These are phyloP conservation scores for Chionis minor DNA, from an alignment of 2,113 vertebrate genomes.

Conservation along the genomic window DNA sequence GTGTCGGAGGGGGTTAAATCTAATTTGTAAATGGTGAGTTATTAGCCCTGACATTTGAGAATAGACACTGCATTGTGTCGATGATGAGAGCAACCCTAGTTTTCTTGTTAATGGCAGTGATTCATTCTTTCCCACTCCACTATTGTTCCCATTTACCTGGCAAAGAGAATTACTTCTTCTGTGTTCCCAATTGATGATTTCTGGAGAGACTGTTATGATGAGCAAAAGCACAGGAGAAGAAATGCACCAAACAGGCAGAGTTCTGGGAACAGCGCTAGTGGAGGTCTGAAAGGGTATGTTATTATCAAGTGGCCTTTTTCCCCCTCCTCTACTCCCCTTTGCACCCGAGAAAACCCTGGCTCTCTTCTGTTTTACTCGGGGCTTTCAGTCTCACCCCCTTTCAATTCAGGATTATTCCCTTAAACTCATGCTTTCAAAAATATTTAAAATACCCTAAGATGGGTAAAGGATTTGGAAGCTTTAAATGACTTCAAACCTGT, in stretches of 20 bases:
- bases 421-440: neutral
- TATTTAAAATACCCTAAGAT: neutral
- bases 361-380: neutral
- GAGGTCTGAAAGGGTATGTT: neutral
- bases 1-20: slow-evolving; percentile 60
- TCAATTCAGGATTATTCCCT: neutral
- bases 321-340: neutral
- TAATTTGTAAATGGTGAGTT: slow-evolving; percentile 58
- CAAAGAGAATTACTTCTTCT: slow-evolving; percentile 41
- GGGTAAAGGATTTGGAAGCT: neutral
- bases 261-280: neutral
- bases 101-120: slow-evolving; percentile 48
- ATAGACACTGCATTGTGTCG: slow-evolving; percentile 56
- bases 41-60: slow-evolving; percentile 65
- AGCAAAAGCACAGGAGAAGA: neutral
- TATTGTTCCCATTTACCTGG: slow-evolving; percentile 63
- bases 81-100: slow-evolving; percentile 45
- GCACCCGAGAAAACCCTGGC: neutral
- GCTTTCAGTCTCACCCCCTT: neutral
- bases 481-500: neutral
- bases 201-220: neutral
- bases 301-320: neutral
- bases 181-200: slow-evolving; percentile 10
- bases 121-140: slow-evolving; percentile 59
- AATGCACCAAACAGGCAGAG: neutral